A percentile compares a stretch with the other conserved stretches of the same genome.
phyloP scores from a whole-genome alignment of 2,888 invertebrate genomes.

The Yponomeuta evonymella region DNA sequence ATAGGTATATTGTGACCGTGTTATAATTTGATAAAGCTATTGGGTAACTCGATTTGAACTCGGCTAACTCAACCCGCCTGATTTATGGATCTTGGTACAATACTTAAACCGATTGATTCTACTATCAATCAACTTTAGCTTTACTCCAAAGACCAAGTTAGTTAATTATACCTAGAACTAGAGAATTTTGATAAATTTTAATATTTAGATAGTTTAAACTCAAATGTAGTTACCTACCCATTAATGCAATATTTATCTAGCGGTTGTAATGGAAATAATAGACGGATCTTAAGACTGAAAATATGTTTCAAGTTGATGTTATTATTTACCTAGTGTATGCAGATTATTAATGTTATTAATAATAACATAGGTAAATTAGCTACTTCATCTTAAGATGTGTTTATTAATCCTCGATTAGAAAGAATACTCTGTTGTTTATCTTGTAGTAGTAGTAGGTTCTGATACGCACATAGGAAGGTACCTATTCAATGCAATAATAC shows the following conservation, averaged over 20 bases:
- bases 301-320: conserved; percentile 28
- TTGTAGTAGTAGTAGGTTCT: neutral
- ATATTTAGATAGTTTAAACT: conserved; percentile 10
- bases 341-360: conserved; percentile 31
- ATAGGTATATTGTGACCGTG: too few relatives aligned
- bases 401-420: conserved; percentile 44
- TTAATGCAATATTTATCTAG: conserved; percentile 26
- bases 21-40: neutral
- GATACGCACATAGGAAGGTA: neutral
- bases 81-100: neutral
- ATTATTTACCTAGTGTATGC: conserved; percentile 24
- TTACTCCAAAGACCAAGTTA: conserved; percentile 19
- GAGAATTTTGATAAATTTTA: conserved; percentile 17
- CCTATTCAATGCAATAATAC: neutral
- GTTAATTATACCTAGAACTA: conserved; percentile 14
- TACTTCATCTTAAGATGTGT: conserved; percentile 57
- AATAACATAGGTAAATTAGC: conserved; percentile 23
- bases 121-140: conserved; percentile 15
- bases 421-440: neutral
- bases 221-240: conserved; percentile 4
- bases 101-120: conserved; percentile 6
- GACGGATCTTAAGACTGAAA: conserved; percentile 68
- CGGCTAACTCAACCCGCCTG: neutral
- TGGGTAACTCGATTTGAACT: neutral
- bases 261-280: conserved; percentile 40